These are phyloP conservation scores for Thamnophis sirtalis DNA, from an alignment of 2,113 vertebrate species.

Conservation along the genomic window DNA sequence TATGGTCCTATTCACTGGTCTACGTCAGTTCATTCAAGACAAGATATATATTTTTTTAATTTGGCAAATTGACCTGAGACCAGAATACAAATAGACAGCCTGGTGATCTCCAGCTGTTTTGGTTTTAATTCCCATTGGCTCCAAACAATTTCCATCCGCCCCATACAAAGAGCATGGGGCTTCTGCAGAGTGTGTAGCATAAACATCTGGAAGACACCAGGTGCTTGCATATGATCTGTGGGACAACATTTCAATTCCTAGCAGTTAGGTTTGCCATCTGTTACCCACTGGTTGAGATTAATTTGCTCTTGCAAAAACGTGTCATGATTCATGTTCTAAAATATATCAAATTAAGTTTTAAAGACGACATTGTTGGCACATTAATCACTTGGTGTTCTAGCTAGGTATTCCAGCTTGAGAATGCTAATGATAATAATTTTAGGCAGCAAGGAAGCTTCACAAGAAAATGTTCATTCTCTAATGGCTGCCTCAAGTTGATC, in stretches of 20 bases:
- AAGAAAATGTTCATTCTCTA: neutral
- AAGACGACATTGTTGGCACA: neutral
- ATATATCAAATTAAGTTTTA: neutral
- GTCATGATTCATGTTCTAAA: constrained; percentile 4
- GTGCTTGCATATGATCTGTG: neutral
- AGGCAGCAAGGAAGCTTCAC: neutral
- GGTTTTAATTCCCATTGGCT: neutral
- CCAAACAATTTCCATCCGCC: neutral
- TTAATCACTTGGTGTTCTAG: neutral
- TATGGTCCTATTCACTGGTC: neutral
- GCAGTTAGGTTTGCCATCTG: neutral
- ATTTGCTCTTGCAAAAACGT: neutral
- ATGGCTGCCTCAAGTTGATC: neutral
- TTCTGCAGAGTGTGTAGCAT: neutral
- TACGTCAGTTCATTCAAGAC: neutral
- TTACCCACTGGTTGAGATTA: neutral
- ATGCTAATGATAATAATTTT: neutral
- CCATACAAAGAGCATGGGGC: neutral
- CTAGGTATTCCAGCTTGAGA: neutral
- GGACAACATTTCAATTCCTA: neutral
- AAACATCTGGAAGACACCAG: neutral
- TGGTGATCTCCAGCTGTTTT: neutral
- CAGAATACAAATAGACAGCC: neutral
- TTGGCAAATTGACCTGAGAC: neutral
- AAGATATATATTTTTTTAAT: neutral